These are phyloP conservation scores for Dendrocincla fuliginosa DNA, from an alignment of 2,797 vertebrate genomes.

Conservation along the genomic window DNA sequence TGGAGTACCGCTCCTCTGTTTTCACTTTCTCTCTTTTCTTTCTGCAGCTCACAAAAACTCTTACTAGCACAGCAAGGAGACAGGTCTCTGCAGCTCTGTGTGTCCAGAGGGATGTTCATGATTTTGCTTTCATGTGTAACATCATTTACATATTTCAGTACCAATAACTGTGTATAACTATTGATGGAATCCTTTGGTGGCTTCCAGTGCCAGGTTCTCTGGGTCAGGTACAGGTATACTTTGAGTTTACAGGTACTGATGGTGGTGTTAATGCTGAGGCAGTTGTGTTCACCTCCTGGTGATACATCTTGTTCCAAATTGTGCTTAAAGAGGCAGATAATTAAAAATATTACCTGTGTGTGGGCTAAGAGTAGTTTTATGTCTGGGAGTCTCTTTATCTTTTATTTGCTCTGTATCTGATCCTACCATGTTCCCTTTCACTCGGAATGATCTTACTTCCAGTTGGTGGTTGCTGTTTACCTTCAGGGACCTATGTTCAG, in stretches of 20 bases:
- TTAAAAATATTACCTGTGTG: not conserved
- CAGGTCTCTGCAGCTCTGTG: not conserved
- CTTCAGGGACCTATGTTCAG: accelerated
- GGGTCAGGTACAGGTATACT: not conserved
- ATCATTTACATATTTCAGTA: not conserved
- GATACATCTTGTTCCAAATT: not conserved
- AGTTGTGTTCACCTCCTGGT: not conserved
- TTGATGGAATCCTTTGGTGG: not conserved
- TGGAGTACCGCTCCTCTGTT: not conserved
- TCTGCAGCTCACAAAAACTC: accelerated
- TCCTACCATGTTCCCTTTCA: not conserved
- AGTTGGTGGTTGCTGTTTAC: not conserved
- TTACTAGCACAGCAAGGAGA: not conserved
- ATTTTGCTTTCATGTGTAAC: not conserved
- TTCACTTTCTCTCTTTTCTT: not conserved
- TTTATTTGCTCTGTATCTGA: not conserved
- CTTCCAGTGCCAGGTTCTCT: not conserved
- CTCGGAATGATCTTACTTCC: not conserved
- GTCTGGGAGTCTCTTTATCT: not conserved
- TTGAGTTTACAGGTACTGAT: not conserved
- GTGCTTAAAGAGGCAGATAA: not conserved
- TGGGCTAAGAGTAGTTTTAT: not conserved
- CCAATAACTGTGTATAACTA: not conserved
- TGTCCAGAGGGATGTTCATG: not conserved
- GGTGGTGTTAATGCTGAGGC: not conserved